phyloP scores from a whole-genome alignment of 1,140 invertebrate species.

The Hyphantria cunea region DNA sequence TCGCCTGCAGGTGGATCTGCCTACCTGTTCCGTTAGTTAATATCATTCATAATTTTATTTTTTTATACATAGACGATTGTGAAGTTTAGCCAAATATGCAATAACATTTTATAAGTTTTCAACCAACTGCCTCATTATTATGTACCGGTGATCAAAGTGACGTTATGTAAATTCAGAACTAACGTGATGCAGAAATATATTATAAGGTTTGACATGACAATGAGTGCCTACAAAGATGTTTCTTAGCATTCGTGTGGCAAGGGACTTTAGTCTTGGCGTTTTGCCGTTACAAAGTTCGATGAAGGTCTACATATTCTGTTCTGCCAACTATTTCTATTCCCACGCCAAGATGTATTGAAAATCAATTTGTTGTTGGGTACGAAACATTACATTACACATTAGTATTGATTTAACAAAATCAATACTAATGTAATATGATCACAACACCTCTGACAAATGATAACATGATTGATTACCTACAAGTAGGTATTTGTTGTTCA shows the following conservation, averaged over 20 bases:
- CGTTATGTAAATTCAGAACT: not conserved
- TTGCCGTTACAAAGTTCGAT: conserved; percentile 40
- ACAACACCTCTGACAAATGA: not conserved
- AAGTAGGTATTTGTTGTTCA: not conserved
- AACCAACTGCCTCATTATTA: conserved; percentile 3
- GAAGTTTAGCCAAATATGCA: conserved; percentile 7
- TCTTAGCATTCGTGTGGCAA: conserved; percentile 19
- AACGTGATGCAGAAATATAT: not conserved
- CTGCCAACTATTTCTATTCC: conserved; percentile 64
- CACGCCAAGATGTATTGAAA: conserved; percentile 44
- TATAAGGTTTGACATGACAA: conserved; percentile 8
- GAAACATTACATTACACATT: no score
- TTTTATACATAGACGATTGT: conserved; percentile 6
- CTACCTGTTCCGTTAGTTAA: conserved; percentile 66
- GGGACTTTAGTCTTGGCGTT: conserved; percentile 39
- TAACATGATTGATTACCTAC: no score
- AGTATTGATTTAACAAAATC: no score
- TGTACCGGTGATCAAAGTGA: conserved; percentile 7
- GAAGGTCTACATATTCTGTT: conserved; percentile 43
- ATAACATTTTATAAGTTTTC: conserved; percentile 5
- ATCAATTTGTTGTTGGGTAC: conserved; percentile 32
- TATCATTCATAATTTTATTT: conserved; percentile 18
- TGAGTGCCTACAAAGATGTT: conserved; percentile 21
- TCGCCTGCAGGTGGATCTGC: conserved; percentile 72
- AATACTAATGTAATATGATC: no score